phyloP scores from a whole-genome alignment of 2,113 vertebrate genomes.

The Cyanocitta stelleri region DNA sequence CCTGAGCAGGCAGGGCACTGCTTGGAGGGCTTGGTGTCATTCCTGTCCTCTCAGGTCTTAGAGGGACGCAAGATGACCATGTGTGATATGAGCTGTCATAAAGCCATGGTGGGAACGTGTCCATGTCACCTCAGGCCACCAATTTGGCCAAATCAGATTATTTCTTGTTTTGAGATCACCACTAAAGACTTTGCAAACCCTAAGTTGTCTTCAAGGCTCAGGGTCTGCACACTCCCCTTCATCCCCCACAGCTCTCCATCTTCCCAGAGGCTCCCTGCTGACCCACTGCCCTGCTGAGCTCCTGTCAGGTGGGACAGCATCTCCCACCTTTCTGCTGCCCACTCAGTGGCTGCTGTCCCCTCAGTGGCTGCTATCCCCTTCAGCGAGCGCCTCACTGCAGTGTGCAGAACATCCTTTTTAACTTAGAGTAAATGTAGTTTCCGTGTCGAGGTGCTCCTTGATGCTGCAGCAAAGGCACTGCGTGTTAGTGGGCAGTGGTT shows the following conservation, averaged over 20 bases:
- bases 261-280: background rate
- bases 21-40: background rate
- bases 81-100: background rate
- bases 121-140: background rate
- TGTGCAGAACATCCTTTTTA: slow-evolving; percentile 7
- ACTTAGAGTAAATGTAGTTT: slow-evolving; percentile 58
- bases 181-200: background rate
- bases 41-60: background rate
- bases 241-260: rapidly evolving
- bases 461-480: background rate
- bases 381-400: rapidly evolving
- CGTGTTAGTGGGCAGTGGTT: background rate
- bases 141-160: background rate
- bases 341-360: background rate
- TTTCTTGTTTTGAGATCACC: background rate
- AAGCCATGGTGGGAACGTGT: background rate
- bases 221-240: rapidly evolving
- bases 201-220: background rate
- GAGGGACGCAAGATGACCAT: rapidly evolving
- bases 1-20: background rate
- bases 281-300: background rate
- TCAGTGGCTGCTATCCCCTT: background rate
- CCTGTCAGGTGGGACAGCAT: background rate
- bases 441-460: background rate
- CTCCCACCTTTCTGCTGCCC: background rate